These are phyloP conservation scores for Drosophila parabipectinata DNA, from an alignment of 1,140 invertebrate species.

Conservation along the genomic window DNA sequence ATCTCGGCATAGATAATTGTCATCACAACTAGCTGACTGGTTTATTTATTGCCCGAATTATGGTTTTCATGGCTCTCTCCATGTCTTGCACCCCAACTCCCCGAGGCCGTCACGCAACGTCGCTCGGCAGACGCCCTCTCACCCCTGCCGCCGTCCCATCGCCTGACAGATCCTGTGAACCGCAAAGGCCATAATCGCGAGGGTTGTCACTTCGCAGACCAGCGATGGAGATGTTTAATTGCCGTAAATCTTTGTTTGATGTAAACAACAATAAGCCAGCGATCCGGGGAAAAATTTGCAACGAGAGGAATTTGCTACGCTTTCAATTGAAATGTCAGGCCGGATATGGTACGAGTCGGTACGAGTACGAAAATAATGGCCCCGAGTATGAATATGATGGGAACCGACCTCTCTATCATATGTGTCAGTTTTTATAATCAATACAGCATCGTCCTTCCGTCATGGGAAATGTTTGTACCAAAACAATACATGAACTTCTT, in stretches of 20 bases:
- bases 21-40: conserved; percentile 59
- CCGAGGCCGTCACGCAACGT: conserved; percentile 65
- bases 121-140: conserved; percentile 32
- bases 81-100: not conserved
- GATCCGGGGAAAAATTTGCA: conserved; percentile 7
- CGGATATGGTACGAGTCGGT: conserved; percentile 46
- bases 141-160: conserved; percentile 1
- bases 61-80: conserved; percentile 41
- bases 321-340: conserved; percentile 75
- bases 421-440: conserved; percentile 26
- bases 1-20: conserved; percentile 80
- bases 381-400: conserved; percentile 39
- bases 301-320: conserved; percentile 62
- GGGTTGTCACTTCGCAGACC: conserved; percentile 66
- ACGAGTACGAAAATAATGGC: conserved; percentile 41
- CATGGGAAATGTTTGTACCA: not conserved
- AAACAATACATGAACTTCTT: not conserved
- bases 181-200: conserved; percentile 77
- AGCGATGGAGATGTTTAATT: conserved; percentile 75
- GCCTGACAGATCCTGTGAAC: conserved; percentile 66
- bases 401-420: conserved; percentile 12
- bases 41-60: conserved; percentile 78
- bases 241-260: conserved; percentile 84
- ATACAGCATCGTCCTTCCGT: not conserved
- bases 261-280: conserved; percentile 74